A percentile compares a stretch with the other conserved stretches of the same genome.
Evolutionary conservation across 2,888 invertebrate genomes (phyloP).

Genomic region (Tetramorium bicarinatum): DNA sequence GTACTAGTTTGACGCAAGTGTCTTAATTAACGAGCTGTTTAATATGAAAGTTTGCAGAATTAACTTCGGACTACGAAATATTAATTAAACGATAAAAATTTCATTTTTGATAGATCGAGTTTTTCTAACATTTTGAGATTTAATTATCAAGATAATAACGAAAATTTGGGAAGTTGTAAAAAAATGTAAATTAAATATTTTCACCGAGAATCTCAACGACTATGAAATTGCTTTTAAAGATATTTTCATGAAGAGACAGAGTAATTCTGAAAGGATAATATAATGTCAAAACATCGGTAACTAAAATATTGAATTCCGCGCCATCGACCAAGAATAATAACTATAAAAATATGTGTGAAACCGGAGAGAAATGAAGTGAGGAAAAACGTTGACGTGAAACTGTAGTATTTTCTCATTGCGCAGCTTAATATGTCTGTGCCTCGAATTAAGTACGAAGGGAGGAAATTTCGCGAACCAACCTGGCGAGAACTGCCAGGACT

Average conservation of each 20-base stretch:
- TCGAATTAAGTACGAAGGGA: conserved; percentile 44
- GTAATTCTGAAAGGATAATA: conserved; percentile 25
- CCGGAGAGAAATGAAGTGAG: background rate
- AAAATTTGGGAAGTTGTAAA: conserved; percentile 6
- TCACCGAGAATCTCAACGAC: background rate
- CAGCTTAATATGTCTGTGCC: conserved; percentile 34
- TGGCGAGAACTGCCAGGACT: conserved; percentile 44
- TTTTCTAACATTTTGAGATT: conserved; percentile 21
- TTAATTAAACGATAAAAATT: conserved; percentile 27
- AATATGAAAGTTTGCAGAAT: conserved; percentile 7
- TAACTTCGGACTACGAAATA: conserved; percentile 2
- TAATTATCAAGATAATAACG: conserved; percentile 33
- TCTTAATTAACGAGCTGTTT: conserved; percentile 8
- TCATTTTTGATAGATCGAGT: background rate
- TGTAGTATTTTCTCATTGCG: conserved; percentile 38
- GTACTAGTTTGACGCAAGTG: background rate
- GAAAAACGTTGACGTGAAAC: conserved; percentile 13
- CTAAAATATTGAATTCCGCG: conserved; percentile 11
- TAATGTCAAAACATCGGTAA: conserved; percentile 2
- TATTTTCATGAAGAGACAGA: background rate
- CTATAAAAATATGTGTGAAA: conserved; percentile 23
- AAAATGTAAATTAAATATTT: conserved; percentile 12
- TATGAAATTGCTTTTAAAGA: background rate
- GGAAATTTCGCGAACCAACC: conserved; percentile 35
- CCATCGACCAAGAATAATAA: conserved; percentile 28